These are phyloP conservation scores for Stylophora pistillata DNA, from an alignment of 64 coral and sea anemone species.

Conservation along the genomic window DNA sequence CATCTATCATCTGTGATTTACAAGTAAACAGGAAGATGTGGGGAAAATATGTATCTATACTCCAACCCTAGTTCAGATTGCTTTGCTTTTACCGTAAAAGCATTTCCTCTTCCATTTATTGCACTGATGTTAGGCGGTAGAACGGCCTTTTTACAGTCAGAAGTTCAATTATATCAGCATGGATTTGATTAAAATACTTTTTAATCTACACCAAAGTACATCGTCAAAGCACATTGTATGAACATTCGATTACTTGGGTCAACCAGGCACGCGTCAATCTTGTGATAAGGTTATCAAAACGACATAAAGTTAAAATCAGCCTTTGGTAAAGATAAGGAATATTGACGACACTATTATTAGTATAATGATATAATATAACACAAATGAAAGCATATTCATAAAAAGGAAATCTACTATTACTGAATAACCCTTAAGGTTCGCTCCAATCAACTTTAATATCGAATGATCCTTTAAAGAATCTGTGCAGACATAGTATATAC, in stretches of 20 bases:
- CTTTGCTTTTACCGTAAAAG: background rate
- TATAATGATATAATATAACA: no score
- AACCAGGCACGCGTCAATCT: background rate
- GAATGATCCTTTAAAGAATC: no score
- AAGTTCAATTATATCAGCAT: background rate
- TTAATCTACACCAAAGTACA: background rate
- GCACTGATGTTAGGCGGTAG: background rate
- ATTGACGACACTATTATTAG: no score
- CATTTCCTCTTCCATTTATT: background rate
- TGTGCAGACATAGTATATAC: no score
- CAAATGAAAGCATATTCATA: background rate
- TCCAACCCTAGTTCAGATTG: background rate
- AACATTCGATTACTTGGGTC: background rate
- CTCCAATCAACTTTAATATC: no score
- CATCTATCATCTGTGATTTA: background rate
- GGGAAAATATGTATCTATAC: background rate
- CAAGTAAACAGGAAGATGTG: background rate
- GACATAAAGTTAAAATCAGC: background rate
- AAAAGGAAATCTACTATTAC: background rate
- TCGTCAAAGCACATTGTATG: background rate
- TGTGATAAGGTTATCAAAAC: slow-evolving; percentile 4
- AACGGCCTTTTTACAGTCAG: background rate
- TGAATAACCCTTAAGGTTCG: no score
- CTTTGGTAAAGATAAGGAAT: background rate
- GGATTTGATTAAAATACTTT: slow-evolving; percentile 6